Evolutionary conservation across 2,797 vertebrate genomes (phyloP).

Genomic region (Chaunax sp.): DNA sequence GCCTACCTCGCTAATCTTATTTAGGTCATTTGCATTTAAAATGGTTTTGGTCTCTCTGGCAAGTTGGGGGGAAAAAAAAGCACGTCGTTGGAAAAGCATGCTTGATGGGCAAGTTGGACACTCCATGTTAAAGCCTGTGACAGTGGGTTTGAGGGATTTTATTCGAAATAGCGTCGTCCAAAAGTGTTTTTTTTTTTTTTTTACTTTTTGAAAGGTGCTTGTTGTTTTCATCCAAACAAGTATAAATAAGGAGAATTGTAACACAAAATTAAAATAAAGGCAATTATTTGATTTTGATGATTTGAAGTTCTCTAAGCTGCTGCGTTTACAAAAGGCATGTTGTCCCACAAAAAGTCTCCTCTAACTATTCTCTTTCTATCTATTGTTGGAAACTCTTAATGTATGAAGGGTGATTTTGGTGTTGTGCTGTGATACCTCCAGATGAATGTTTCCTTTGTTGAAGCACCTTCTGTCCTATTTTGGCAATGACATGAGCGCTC

Average conservation of each 20-base stretch:
- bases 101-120: conserved; percentile 46
- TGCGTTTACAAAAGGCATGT: conserved; percentile 46
- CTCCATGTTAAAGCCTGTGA: conserved; percentile 38
- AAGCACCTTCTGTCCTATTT: conserved; percentile 79
- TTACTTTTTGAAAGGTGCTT: no score
- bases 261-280: no score
- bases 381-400: conserved; percentile 52
- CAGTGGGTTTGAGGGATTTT: conserved; percentile 6
- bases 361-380: no score
- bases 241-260: no score
- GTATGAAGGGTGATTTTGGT: conserved; percentile 62
- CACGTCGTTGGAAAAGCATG: conserved; percentile 32
- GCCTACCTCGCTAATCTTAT: conserved; percentile 82
- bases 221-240: no score
- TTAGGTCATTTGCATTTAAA: conserved; percentile 86
- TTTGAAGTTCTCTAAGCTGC: no score
- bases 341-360: conserved; percentile 52
- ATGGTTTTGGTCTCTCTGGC: conserved; percentile 78
- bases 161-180: conserved; percentile 4
- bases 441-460: conserved; percentile 76
- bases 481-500: conserved; percentile 74
- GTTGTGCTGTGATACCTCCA: conserved; percentile 67
- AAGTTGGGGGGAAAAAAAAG: conserved; percentile 30
- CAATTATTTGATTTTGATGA: no score
- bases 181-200: neutral